These are phyloP conservation scores for Trichomalopsis sarcophagae DNA, from an alignment of 1,140 invertebrate species.

Conservation along the genomic window DNA sequence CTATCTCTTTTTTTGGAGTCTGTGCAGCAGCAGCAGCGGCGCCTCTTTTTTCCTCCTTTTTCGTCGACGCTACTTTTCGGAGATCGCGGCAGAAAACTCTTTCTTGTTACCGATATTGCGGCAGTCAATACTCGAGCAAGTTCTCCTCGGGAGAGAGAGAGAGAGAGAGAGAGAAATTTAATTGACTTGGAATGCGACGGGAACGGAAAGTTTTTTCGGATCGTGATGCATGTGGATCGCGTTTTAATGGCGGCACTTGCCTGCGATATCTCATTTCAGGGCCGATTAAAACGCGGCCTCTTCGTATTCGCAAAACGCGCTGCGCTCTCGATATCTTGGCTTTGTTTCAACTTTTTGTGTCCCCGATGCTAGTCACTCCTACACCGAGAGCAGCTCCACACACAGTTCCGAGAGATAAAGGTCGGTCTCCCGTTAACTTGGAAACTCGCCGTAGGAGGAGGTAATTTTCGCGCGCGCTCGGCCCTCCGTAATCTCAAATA, in stretches of 20 bases:
- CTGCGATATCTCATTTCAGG: too few species aligned
- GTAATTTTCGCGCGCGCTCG: conserved; percentile 27
- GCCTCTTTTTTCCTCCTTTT: background rate
- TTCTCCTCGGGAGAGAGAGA: background rate
- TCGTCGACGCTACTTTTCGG: background rate
- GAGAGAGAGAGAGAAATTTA: background rate
- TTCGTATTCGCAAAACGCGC: too few species aligned
- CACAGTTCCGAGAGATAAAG: background rate
- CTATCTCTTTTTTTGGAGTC: conserved; percentile 16
- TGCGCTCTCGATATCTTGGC: too few species aligned
- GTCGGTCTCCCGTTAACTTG: background rate
- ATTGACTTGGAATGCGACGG: background rate
- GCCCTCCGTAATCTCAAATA: conserved; percentile 38
- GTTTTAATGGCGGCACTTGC: too few species aligned
- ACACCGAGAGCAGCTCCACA: background rate
- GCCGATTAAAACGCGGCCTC: too few species aligned
- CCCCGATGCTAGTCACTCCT: background rate
- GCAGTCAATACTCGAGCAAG: background rate
- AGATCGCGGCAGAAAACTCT: background rate
- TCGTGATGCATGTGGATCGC: too few species aligned
- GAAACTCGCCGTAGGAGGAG: conserved; percentile 12
- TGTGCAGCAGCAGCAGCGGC: background rate
- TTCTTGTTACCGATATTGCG: background rate
- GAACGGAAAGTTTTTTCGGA: too few species aligned
- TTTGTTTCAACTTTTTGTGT: background rate